Evolutionary conservation across 92 coral and sea anemone genomes (phyloP), one percentile per base, ranked within the genome.

Genomic region (Montipora capitata): DNA sequence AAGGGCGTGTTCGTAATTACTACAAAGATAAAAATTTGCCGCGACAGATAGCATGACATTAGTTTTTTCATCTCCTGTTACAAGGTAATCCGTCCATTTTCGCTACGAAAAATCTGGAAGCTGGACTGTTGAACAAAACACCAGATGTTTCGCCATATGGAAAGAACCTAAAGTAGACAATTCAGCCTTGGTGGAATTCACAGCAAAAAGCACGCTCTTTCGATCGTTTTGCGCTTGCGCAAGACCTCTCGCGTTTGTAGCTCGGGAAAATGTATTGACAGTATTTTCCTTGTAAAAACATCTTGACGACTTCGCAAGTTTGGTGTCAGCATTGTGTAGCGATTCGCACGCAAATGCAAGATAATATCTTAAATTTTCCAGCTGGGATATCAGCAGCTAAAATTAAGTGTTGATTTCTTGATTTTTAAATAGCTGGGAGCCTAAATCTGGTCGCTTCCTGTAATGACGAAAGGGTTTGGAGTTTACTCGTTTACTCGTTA

Each of bases 331-430:
- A 58, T 66, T 8, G 2, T 80, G 68, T 40, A 40, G 49, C 8
- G 68, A 17, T 41, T 39, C 13, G 14, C 85, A 68, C 63, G 65
- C 66, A 39, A 67, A 52, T 5, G 6, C 51, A 10, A 49, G 85
- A 81, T 81, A 81, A 81, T 62, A 81, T 81, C 85, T 81, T 69
- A 77, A 81, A 81, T 52, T 81, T 67, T 42, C 68, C 18, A 81
- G 68, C 85, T 45, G 76, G 45, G 10, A 68, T 41, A 68, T 81
- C 85, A 68, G n/a, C 40, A 54, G 77, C 77, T 68, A 81, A 48
- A 81, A 68, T 81, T 68, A 68, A 39, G 85, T 81, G 85, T 40
- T 81, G 85, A 81, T 67, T 81, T 18, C 52, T 72, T 38, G 68
- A 2, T 68, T 67, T 27, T 61, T 51, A 56, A 81, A 68, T 69